Evolutionary conservation across 2,888 invertebrate genomes (phyloP), one percentile per base, ranked within the genome.

Genomic region (Chelonus formosanus): DNA sequence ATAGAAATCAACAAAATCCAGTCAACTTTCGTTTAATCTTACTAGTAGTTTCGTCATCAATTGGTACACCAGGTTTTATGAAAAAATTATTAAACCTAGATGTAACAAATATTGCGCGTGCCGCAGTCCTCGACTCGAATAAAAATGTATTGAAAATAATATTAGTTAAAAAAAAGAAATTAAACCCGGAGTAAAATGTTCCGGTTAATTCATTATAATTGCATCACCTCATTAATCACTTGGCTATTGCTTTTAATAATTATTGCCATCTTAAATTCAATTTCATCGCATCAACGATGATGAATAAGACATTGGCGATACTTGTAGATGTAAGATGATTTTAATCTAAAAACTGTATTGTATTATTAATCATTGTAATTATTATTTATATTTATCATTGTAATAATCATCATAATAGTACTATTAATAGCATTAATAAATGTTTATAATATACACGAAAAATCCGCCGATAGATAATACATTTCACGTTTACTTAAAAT

Each of bases 211-310:
- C 6, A 35, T 59, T 40, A 40, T 35, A 36, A 20, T 50, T n/a
- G 35, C 44, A 47, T 47, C 50, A 7, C 40, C 8, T 32, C 20
- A 4, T 59, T 47, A 52, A 7, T 43, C 31, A 53, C 52, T 60
- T 10, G 53, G 44, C 61, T 61, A 61, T 61, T 61, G 61, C 53
- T n/a, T 44, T 56, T 20, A 50, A 36, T 6, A 44, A 53, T 61
- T 45, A 60, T 60, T 52, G 52, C 60, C 60, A 40, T 40, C 52
- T 60, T 60, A 8, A n/a, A 60, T 50, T 60, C 52, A 50, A 50
- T 20, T 40, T 5, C 52, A 60, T 59, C 59, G 59, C 50, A 31
- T 32, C 52, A 5, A 10, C 52, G 52, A 60, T 52, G 40, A 52
- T 52, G 60, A 60, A 50, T 20, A 60, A 60, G 60, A 52, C 36